phyloP scores from a whole-genome alignment of 2,888 invertebrate genomes.

The Agonopterix heracliana region DNA sequence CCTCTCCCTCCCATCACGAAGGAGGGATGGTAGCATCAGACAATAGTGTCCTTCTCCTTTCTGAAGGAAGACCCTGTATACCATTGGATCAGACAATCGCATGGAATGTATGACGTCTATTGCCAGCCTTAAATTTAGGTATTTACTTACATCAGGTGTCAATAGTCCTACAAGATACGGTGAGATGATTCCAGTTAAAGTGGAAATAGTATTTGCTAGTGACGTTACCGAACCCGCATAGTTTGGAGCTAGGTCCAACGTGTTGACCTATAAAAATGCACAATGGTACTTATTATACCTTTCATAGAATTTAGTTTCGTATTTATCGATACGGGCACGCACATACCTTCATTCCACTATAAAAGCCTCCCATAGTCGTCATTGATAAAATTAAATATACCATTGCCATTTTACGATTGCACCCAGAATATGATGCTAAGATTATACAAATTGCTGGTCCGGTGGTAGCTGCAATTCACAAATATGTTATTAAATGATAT shows the following conservation, averaged over 20 bases:
- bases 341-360: conserved; percentile 79
- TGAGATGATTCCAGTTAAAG: conserved; percentile 78
- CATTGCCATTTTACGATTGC: conserved; percentile 67
- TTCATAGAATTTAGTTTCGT: not conserved
- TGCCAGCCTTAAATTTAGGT: too few relatives aligned
- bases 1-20: too few relatives aligned
- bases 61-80: too few relatives aligned
- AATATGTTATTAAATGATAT: not conserved
- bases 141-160: conserved; percentile 11
- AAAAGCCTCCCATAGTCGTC: conserved; percentile 84
- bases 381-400: conserved; percentile 78
- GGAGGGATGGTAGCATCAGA: too few relatives aligned
- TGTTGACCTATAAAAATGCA: conserved; percentile 73
- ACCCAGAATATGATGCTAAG: conserved; percentile 79
- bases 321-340: not conserved
- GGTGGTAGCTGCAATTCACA: conserved; percentile 69
- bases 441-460: conserved; percentile 80
- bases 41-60: too few relatives aligned
- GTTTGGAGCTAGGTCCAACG: conserved; percentile 79
- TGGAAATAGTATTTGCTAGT: conserved; percentile 80
- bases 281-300: too few relatives aligned
- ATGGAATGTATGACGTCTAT: too few relatives aligned
- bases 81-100: too few relatives aligned
- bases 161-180: conserved; percentile 70
- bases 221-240: conserved; percentile 81